A percentile compares a stretch with the other conserved stretches of the same genome.
Evolutionary conservation across 2,888 invertebrate genomes (phyloP).

Genomic region (Gonocerus acuteangulatus): DNA sequence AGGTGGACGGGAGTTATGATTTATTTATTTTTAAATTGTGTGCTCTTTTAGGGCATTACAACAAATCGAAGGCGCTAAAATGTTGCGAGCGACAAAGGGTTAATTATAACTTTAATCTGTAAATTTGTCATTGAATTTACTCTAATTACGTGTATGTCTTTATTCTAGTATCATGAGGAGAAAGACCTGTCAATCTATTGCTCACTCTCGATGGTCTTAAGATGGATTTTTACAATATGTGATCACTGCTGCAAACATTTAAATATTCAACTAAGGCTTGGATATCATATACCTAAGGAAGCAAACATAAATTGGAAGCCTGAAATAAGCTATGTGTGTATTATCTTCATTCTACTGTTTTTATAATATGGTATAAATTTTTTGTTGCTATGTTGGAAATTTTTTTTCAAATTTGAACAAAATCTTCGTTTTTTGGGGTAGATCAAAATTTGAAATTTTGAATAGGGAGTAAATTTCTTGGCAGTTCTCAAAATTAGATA

Average conservation of each 20-base stretch:
- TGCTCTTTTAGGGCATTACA: too few species aligned
- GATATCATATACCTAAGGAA: slow-evolving; percentile 42
- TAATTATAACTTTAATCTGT: too few species aligned
- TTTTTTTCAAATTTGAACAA: too few species aligned
- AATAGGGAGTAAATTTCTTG: too few species aligned
- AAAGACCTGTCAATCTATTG: slow-evolving; percentile 41
- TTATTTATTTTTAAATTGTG: too few species aligned
- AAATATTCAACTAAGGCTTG: slow-evolving; percentile 43
- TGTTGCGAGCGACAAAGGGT: too few species aligned
- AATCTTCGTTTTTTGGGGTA: too few species aligned
- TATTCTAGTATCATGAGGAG: slow-evolving; percentile 32
- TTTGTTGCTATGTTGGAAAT: not conserved
- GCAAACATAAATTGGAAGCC: not conserved
- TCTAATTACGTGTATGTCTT: too few species aligned
- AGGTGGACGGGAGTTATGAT: too few species aligned
- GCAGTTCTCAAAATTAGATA: too few species aligned
- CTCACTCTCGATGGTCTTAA: slow-evolving; percentile 44
- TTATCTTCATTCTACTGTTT: not conserved
- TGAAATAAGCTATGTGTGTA: not conserved
- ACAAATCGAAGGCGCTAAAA: too few species aligned
- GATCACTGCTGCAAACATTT: slow-evolving; percentile 47
- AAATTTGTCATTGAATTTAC: too few species aligned
- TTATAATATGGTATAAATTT: not conserved
- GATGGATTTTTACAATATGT: slow-evolving; percentile 46
- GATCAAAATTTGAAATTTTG: not conserved